Percentiles rank a stretch among this genome's conserved stretches.
Evolutionary conservation across 2,113 vertebrate genomes (phyloP).

Genomic region (Crotalus tigris): DNA sequence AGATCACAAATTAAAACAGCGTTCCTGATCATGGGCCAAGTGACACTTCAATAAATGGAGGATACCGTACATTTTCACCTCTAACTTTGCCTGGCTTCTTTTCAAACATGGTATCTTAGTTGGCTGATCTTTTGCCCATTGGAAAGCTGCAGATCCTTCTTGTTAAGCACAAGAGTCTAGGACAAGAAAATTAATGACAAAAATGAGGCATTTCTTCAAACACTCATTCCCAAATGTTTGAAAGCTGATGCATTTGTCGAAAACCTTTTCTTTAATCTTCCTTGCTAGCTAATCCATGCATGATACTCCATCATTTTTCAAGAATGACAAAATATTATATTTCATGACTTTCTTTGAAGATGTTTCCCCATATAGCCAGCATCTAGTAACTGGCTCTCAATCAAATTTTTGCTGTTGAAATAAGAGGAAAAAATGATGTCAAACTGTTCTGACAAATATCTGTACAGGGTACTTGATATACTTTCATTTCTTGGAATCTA

Average conservation of each 20-base stretch:
- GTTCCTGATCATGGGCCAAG: neutral
- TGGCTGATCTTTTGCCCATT: neutral
- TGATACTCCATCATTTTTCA: neutral
- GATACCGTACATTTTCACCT: neutral
- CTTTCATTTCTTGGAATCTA: neutral
- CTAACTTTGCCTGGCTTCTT: neutral
- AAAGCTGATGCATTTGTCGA: neutral
- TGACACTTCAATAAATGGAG: neutral
- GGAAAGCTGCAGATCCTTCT: no score
- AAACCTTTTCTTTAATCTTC: neutral
- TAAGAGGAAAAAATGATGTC: neutral
- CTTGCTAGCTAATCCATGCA: neutral
- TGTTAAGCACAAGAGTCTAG: neutral
- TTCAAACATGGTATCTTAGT: neutral
- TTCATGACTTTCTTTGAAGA: neutral
- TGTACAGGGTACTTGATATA: neutral
- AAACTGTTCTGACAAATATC: conserved; percentile 3
- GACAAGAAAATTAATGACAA: neutral
- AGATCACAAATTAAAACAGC: neutral
- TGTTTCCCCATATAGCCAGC: neutral
- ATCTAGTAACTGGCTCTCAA: neutral
- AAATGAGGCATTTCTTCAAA: neutral
- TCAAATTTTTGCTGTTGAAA: neutral
- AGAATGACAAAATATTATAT: neutral
- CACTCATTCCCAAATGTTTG: neutral